A percentile compares a stretch with the other conserved stretches of the same genome.
Evolutionary conservation across 2,888 invertebrate species (phyloP).

Genomic region (Scaptomyza reducta): DNA sequence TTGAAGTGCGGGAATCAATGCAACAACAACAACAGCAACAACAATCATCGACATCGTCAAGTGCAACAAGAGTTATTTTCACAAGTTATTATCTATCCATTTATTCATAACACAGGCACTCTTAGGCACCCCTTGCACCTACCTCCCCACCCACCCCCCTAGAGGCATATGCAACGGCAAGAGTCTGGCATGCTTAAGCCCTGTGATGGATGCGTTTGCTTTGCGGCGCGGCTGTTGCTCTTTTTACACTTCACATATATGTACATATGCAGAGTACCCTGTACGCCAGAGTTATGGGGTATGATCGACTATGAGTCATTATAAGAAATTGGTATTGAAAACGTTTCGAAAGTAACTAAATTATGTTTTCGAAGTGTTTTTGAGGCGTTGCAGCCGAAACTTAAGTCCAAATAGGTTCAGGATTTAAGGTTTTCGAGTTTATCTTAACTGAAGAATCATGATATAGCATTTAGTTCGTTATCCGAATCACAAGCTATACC

Average conservation of each 20-base stretch:
- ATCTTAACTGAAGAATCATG: no score
- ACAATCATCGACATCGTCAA: conserved; percentile 53
- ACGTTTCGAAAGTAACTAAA: no score
- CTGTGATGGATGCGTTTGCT: conserved; percentile 57
- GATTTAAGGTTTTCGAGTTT: no score
- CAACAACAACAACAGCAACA: conserved; percentile 20
- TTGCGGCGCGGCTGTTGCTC: conserved; percentile 55
- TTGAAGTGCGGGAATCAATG: conserved; percentile 35
- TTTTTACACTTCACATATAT: conserved; percentile 21
- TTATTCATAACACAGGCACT: conserved; percentile 67
- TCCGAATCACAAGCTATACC: no score
- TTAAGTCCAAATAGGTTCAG: no score
- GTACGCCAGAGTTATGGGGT: background rate
- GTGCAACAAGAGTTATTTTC: conserved; percentile 78
- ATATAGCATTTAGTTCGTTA: no score
- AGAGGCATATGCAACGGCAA: background rate
- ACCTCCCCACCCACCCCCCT: background rate
- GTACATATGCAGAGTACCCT: background rate
- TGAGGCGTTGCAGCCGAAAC: no score
- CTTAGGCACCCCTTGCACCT: conserved; percentile 29
- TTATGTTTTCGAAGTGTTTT: no score
- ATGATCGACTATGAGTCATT: background rate
- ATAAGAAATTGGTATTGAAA: no score
- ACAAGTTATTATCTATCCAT: conserved; percentile 78
- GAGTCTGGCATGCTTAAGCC: conserved; percentile 47